Evolutionary conservation across 35 echinoderm and acorn worm species (phyloP).

Genomic region (Heliocidaris tuberculata): DNA sequence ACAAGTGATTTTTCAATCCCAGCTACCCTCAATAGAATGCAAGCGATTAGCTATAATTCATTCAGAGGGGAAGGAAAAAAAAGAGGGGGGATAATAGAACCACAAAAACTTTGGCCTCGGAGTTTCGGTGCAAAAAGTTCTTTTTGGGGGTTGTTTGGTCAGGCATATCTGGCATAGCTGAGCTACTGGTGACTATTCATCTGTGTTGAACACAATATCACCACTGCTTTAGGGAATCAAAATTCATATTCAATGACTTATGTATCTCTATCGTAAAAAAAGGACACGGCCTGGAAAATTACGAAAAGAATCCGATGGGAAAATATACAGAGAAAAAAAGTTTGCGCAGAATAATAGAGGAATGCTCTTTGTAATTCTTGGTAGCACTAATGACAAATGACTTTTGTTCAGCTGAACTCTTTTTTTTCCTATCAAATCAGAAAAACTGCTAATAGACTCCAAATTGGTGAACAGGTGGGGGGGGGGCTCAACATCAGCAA

Average conservation of each 20-base stretch:
- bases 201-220: not conserved
- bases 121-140: not conserved
- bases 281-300: not conserved
- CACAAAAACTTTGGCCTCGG: not conserved
- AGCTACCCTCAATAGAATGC: not conserved
- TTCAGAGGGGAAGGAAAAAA: not conserved
- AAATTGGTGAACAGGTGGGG: too few relatives aligned
- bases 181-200: not conserved
- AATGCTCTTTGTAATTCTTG: too few relatives aligned
- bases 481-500: too few relatives aligned
- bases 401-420: too few relatives aligned
- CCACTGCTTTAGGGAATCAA: not conserved
- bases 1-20: not conserved
- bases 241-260: not conserved
- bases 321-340: not conserved
- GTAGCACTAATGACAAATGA: too few relatives aligned
- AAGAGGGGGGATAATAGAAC: not conserved
- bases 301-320: not conserved
- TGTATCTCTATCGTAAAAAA: not conserved
- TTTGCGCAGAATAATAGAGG: too few relatives aligned
- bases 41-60: not conserved
- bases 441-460: too few relatives aligned
- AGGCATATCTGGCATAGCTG: constrained; percentile 1
- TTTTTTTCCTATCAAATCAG: too few relatives aligned
- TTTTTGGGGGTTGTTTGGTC: not conserved